Evolutionary conservation across 2,888 invertebrate genomes (phyloP).

Genomic region (Cataglyphis livida): DNA sequence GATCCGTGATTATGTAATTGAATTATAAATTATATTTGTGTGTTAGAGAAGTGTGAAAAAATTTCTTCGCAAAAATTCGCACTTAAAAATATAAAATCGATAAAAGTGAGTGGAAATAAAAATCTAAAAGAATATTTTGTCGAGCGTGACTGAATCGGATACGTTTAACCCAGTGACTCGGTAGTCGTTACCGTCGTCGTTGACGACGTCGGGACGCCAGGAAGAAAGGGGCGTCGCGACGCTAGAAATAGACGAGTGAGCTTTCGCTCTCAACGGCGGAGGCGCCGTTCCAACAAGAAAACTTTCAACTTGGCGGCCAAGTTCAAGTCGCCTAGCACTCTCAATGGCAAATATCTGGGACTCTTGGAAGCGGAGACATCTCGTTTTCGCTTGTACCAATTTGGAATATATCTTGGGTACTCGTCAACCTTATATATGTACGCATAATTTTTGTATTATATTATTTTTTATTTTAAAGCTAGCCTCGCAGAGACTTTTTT

Average conservation of each 20-base stretch:
- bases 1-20: neutral
- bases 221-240: conserved; percentile 79
- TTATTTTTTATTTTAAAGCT: neutral
- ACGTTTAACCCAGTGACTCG: conserved; percentile 81
- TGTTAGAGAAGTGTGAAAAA: neutral
- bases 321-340: conserved; percentile 81
- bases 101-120: conserved; percentile 27
- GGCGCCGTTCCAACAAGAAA: conserved; percentile 81
- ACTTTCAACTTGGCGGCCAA: conserved; percentile 83
- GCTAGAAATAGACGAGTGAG: conserved; percentile 83
- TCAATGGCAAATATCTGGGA: conserved; percentile 69
- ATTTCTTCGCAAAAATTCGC: conserved; percentile 8
- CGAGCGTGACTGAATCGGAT: conserved; percentile 61
- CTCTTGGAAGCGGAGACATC: conserved; percentile 64
- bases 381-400: conserved; percentile 37
- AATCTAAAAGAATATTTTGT: conserved; percentile 60
- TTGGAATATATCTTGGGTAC: neutral
- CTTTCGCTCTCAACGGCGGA: conserved; percentile 82
- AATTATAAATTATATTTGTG: neutral
- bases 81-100: neutral
- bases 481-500: neutral
- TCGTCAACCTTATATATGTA: neutral
- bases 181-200: conserved; percentile 58
- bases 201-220: conserved; percentile 70
- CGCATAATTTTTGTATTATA: neutral